Evolutionary conservation across 2,888 invertebrate genomes (phyloP).

Genomic region (Drosophila meridiana): DNA sequence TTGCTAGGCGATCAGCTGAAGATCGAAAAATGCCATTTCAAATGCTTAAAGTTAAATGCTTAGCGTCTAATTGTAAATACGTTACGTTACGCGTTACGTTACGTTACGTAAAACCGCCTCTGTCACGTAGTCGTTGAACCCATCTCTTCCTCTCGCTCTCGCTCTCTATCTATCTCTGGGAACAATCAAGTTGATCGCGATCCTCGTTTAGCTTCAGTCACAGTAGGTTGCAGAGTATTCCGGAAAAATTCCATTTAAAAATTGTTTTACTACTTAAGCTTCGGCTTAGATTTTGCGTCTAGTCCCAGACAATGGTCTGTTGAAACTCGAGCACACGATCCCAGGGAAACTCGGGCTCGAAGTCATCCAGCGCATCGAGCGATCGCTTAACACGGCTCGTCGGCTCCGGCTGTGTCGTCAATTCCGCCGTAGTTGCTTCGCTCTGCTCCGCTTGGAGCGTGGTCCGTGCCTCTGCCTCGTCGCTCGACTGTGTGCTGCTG

Average conservation of each 20-base stretch:
- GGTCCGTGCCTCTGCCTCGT: constrained; percentile 65
- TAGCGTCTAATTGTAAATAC: constrained; percentile 44
- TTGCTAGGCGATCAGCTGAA: constrained; percentile 24
- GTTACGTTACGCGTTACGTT: constrained; percentile 52
- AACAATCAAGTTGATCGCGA: constrained; percentile 47
- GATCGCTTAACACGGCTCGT: constrained; percentile 73
- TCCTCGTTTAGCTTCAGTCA: constrained; percentile 66
- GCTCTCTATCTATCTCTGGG: constrained; percentile 24
- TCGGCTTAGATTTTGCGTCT: constrained; percentile 45
- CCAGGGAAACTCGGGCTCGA: constrained; percentile 91
- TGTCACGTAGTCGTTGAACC: constrained; percentile 50
- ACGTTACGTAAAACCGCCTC: constrained; percentile 40
- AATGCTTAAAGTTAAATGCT: constrained; percentile 60
- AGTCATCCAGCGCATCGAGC: constrained; percentile 59
- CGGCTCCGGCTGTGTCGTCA: constrained; percentile 51
- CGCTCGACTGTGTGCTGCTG: constrained; percentile 76
- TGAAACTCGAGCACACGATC: constrained; percentile 90
- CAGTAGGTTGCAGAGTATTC: constrained; percentile 66
- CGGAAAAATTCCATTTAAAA: constrained; percentile 22
- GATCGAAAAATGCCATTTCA: constrained; percentile 70
- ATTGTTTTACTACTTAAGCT: constrained; percentile 61
- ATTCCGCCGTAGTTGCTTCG: constrained; percentile 49
- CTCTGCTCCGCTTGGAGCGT: constrained; percentile 64
- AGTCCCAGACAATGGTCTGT: constrained; percentile 89
- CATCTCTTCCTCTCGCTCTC: constrained; percentile 27